Evolutionary conservation across 1,140 invertebrate genomes (phyloP), one percentile per base, ranked within the genome.

Genomic region (Drosophila carrolli): DNA sequence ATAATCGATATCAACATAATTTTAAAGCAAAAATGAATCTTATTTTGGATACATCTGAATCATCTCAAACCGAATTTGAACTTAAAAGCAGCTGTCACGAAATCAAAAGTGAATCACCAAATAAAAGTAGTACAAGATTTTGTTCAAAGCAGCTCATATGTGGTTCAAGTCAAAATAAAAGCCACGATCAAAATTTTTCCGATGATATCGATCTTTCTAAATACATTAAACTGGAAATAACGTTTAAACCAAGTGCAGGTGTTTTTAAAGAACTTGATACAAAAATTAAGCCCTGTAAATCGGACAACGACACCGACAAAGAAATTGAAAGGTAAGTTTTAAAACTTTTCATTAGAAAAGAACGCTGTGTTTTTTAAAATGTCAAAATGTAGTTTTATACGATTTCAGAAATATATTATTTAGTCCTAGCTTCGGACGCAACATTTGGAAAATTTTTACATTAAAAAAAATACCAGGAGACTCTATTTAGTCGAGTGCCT

Each of bases 301-400:
- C 62, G 1, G 71, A 73, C 19, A 70, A 75, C 47, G 67, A 81
- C 27, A 88, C 80, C 11, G 86, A 91, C 54, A 81, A 78, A 8
- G 88, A 91, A 67, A 90, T 91, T 16, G 75, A 91, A 29, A 81
- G 88, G 88, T 89, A n/a, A 59, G 73, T 67, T 44, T 5, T 23
- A 4, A 41, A 65, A n/a, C n/a, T n/a, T n/a, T 44, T 37, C 29
- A 1, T 32, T 7, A 8, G 8, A 32, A 32, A 32, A 32, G 19
- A 23, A 23, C 19, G 19, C 19, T 23, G 1, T 23, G 19, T 1
- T 23, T 23, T 23, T 23, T 23, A 23, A 23, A 23, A 23, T 2
- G 19, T 1, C 19, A 23, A 23, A 23, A 23, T 2, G 19, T 23
- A 1, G 19, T 23, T 23, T 23, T 23, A 23, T 23, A 23, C 1